These are phyloP conservation scores for Chaetophractus vellerosus DNA, from an alignment of 2,797 vertebrate genomes.

Conservation along the genomic window DNA sequence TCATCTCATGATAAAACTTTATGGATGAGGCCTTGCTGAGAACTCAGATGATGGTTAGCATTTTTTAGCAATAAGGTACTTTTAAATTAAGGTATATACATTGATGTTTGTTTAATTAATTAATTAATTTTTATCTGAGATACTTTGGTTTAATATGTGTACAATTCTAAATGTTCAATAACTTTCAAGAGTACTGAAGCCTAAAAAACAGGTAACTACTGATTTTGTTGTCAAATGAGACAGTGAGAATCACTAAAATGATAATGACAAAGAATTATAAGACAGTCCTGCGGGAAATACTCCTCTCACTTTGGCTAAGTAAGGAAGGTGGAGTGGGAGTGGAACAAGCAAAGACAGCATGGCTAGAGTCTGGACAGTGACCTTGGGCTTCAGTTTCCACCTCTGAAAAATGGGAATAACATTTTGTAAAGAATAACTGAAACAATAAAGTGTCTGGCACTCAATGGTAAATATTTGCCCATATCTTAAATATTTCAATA, in stretches of 20 bases:
- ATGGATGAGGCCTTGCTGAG: too few relatives aligned
- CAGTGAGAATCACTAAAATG: neutral
- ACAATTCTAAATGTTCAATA: neutral
- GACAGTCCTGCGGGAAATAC: neutral
- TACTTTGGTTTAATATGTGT: neutral
- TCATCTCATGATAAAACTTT: too few relatives aligned
- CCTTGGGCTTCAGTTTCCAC: constrained; percentile 21
- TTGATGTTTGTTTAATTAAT: too few relatives aligned
- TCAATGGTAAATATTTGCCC: constrained; percentile 2
- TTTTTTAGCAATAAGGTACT: too few relatives aligned
- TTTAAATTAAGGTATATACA: too few relatives aligned
- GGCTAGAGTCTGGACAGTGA: neutral
- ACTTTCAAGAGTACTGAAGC: neutral
- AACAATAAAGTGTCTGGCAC: neutral
- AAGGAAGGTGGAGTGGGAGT: neutral
- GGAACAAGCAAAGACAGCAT: neutral
- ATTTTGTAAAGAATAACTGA: constrained; percentile 21
- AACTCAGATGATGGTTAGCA: too few relatives aligned
- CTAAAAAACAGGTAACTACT: neutral
- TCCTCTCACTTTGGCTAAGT: neutral
- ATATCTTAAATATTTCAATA: neutral
- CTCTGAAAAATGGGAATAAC: constrained; percentile 22
- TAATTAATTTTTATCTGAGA: neutral
- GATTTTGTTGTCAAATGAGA: neutral
- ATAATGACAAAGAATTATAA: constrained; percentile 12